phyloP scores from a whole-genome alignment of 2,113 vertebrate genomes.

The Cynocephalus volans region DNA sequence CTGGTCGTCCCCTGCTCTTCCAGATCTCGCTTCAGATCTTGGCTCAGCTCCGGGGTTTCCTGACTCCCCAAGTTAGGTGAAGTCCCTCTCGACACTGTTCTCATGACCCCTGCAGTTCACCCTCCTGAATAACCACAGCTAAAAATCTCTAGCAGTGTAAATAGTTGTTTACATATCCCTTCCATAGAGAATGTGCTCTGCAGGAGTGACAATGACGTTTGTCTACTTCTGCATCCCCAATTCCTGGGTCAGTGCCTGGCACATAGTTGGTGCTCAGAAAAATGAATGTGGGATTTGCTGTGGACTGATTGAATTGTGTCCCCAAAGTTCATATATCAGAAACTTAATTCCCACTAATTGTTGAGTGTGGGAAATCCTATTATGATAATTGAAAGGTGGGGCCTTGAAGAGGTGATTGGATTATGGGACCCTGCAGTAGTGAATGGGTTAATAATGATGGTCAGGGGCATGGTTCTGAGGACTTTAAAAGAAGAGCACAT shows the following conservation, averaged over 20 bases:
- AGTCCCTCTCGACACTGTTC: neutral
- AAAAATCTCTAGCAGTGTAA: neutral
- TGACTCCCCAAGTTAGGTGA: too few relatives aligned
- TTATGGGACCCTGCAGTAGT: too few relatives aligned
- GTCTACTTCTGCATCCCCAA: neutral
- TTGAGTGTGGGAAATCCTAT: too few relatives aligned
- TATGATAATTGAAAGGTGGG: too few relatives aligned
- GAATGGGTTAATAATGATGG: too few relatives aligned
- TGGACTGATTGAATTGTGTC: too few relatives aligned
- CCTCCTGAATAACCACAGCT: neutral
- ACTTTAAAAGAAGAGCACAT: too few relatives aligned
- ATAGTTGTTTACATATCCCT: neutral
- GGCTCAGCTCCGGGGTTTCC: neutral
- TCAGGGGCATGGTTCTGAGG: too few relatives aligned
- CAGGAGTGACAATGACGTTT: neutral
- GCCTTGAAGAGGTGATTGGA: too few relatives aligned
- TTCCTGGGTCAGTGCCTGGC: neutral
- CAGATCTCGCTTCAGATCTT: neutral
- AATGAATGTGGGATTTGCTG: too few relatives aligned
- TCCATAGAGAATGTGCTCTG: neutral
- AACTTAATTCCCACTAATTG: too few relatives aligned
- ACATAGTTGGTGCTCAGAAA: neutral
- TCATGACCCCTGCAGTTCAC: neutral
- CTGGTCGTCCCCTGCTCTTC: neutral
- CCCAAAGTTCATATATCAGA: too few relatives aligned